These are phyloP conservation scores for Osmerus eperlanus DNA, from an alignment of 2,113 vertebrate species.

Conservation along the genomic window DNA sequence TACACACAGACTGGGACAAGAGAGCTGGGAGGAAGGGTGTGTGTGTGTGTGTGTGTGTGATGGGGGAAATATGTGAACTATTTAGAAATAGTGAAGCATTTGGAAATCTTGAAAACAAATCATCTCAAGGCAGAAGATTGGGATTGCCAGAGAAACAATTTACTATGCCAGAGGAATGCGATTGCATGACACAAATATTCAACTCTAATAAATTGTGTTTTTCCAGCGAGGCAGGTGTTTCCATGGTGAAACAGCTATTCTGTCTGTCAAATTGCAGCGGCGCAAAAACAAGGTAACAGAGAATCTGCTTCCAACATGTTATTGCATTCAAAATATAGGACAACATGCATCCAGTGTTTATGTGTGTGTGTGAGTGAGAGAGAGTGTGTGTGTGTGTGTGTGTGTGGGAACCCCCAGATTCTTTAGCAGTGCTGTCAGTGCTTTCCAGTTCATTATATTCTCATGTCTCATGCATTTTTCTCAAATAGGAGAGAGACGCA, in stretches of 20 bases:
- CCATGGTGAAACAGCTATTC: no score
- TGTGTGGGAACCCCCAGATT: no score
- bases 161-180: slow-evolving; percentile 41
- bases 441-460: no score
- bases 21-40: slow-evolving; percentile 29
- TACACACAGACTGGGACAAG: slow-evolving; percentile 43
- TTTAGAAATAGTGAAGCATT: slow-evolving; percentile 28
- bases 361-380: slow-evolving; percentile 6
- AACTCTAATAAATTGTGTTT: slow-evolving; percentile 38
- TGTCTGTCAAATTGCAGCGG: no score
- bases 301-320: no score
- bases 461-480: no score
- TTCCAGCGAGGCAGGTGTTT: slow-evolving; percentile 31
- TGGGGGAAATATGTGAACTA: not conserved
- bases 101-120: slow-evolving; percentile 35
- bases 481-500: no score
- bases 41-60: slow-evolving; percentile 10
- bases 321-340: slow-evolving; percentile 28
- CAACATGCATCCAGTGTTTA: slow-evolving; percentile 59
- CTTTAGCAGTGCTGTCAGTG: no score
- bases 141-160: slow-evolving; percentile 46
- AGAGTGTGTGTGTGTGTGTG: slow-evolving; percentile 9
- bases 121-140: slow-evolving; percentile 28
- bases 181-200: slow-evolving; percentile 32
- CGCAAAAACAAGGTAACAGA: no score